These are phyloP conservation scores for Dendrocincla tyrannina DNA, from an alignment of 2,797 vertebrate species.

Conservation along the genomic window DNA sequence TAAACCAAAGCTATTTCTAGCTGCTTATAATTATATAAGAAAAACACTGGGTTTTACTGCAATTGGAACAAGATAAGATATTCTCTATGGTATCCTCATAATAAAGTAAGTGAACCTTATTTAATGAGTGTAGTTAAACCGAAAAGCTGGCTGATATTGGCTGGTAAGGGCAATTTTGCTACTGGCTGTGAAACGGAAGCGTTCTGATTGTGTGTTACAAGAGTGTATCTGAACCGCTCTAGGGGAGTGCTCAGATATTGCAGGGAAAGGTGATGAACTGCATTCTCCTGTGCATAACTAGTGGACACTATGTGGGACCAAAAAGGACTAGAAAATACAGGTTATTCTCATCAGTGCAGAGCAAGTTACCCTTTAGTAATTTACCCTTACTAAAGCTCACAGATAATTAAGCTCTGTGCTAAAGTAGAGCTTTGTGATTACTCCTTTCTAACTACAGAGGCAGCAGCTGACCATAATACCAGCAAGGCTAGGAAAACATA, in stretches of 20 bases:
- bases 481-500: background rate
- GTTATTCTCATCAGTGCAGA: background rate
- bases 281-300: background rate
- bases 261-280: background rate
- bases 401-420: background rate
- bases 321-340: background rate
- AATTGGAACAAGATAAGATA: background rate
- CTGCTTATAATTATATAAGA: background rate
- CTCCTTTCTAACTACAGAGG: background rate
- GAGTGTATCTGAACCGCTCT: background rate
- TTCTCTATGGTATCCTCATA: background rate
- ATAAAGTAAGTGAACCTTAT: background rate
- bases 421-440: background rate
- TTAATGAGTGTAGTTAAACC: background rate
- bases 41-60: background rate
- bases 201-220: background rate
- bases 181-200: background rate
- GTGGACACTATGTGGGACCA: background rate
- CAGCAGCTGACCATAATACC: background rate
- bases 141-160: background rate
- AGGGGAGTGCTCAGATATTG: accelerated
- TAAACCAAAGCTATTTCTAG: background rate
- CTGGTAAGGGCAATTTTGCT: background rate
- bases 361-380: background rate
- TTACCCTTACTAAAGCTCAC: background rate